Base-by-base conservation (phyloP, 2,888 invertebrate species). In the Iselma pallidipennis region DNA sequence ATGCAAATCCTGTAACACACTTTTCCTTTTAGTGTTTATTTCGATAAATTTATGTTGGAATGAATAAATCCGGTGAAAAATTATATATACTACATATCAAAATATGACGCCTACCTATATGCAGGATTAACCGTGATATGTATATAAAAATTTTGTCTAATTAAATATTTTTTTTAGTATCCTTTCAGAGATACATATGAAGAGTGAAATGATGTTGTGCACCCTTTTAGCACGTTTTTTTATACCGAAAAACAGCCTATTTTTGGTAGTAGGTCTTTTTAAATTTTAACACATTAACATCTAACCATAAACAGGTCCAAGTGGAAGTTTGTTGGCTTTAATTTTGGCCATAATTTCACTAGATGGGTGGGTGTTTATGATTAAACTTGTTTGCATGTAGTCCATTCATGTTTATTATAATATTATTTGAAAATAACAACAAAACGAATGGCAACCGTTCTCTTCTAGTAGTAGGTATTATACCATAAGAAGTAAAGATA, bases 1-100 rank as follows among this genome's bases (percentile, higher is more conserved):
- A 65, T 65, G 65, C 59, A 65, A 65, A 65, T 61, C 65, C 57
- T 23, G 49, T 51, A 55, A 70, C 71, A 70, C 62, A 70, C 66
- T 71, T 71, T 70, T 70, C 68, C 70, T 71, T 70, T 70, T 71
- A 71, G 70, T 70, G 68, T 69, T 71, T 69, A 70, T 71, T 71
- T 68, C 59, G 63, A 63, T 68, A 12, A 70, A 71, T 71, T 71
- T 70, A 71, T 68, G 14, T 58, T 49, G 59, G 48, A 45, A 61
- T 62, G 67, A 66, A 70, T 66, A 70, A 71, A 67, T 70, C 67
- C 57, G 33, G n/a, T 50, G 59, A 59, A 61, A 65, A 65, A 61
- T 59, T 61, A 59, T 52, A 9, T 25, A 16, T 12, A 31, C 5
- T 19, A 21, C 48, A 48, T 10, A 26, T 4, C 4, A 37, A 37